These are phyloP conservation scores for Nemurella pictetii DNA, from an alignment of 2,888 invertebrate species.

Conservation along the genomic window DNA sequence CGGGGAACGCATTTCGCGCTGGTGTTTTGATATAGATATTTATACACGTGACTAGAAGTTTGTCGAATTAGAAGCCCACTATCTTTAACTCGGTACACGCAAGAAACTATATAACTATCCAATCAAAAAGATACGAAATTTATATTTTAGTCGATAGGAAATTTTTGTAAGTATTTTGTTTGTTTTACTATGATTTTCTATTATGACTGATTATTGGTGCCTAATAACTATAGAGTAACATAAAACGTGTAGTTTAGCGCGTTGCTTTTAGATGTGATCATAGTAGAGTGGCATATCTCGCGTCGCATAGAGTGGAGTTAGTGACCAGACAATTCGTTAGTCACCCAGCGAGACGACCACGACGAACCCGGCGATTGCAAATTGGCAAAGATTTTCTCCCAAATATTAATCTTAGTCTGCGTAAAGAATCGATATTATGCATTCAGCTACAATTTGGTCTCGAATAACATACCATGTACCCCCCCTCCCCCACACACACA, in stretches of 20 bases:
- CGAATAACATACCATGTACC: background rate
- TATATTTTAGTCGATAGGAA: background rate
- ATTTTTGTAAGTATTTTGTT: background rate
- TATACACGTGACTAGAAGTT: background rate
- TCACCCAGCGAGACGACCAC: no score
- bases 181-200: slow-evolving; percentile 11
- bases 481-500: no score
- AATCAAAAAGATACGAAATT: background rate
- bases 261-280: no score
- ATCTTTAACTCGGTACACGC: no score
- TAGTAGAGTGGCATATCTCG: no score
- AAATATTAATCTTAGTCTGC: background rate
- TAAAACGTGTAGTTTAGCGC: background rate
- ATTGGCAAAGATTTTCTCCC: background rate
- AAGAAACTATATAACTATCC: background rate
- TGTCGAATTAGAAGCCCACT: background rate
- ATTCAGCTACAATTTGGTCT: background rate
- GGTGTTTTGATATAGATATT: background rate
- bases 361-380: no score
- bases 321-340: no score
- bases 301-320: no score
- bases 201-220: slow-evolving; percentile 31
- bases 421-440: background rate
- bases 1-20: background rate
- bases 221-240: slow-evolving; percentile 17